Conservation (phyloP, 1,140 invertebrate genomes). For the Drosophila tani region DNA sequence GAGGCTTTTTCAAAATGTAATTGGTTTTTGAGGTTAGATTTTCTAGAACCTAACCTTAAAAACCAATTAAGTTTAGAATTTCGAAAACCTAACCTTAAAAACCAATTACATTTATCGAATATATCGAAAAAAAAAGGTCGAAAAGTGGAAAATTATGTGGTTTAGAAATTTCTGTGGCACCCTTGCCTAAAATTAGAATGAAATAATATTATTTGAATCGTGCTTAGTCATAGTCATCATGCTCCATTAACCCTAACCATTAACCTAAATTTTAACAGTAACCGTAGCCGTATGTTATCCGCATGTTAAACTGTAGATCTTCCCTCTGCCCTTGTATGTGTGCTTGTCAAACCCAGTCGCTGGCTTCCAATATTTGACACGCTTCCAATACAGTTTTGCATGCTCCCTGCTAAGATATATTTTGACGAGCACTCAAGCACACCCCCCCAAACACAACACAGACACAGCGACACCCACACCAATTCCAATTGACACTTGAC, state of each 20-base stretch:
- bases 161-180: slow-evolving; percentile 14
- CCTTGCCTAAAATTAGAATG: background rate
- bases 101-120: no score
- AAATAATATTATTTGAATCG: slow-evolving; percentile 11
- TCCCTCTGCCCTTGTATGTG: background rate
- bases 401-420: slow-evolving; percentile 1
- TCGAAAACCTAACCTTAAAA: no score
- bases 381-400: slow-evolving; percentile 9
- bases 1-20: background rate
- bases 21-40: background rate
- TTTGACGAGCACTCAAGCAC: slow-evolving; percentile 20
- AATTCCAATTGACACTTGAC: background rate
- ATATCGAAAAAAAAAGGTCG: no score
- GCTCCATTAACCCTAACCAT: slow-evolving; percentile 8
- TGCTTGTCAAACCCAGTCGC: slow-evolving; percentile 21
- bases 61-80: no score
- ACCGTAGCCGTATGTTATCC: background rate
- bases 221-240: background rate
- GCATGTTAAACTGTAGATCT: slow-evolving; percentile 2
- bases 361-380: background rate
- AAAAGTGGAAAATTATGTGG: no score
- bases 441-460: background rate
- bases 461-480: slow-evolving; percentile 1
- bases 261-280: background rate
- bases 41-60: no score